Evolutionary conservation across 2,888 invertebrate genomes (phyloP).

Genomic region (Meandrusa payeni): DNA sequence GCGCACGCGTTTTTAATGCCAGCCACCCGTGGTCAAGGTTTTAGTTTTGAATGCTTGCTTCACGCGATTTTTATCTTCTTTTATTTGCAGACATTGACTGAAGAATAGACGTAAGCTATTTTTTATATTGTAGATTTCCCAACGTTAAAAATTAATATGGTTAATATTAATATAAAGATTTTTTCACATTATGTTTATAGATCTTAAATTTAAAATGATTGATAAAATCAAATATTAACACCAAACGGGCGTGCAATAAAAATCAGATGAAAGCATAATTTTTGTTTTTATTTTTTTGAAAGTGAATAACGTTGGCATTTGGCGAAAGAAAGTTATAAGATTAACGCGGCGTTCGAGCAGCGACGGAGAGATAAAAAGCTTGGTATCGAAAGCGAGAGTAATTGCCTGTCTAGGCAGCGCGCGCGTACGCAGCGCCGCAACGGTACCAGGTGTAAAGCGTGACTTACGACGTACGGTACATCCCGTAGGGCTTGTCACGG

Average conservation of each 20-base stretch:
- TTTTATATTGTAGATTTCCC: no score
- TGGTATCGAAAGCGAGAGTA: conserved; percentile 71
- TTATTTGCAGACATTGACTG: conserved; percentile 40
- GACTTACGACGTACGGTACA: conserved; percentile 45
- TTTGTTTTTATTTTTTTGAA: conserved; percentile 8
- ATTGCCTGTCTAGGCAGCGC: conserved; percentile 47
- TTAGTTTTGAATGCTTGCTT: conserved; percentile 61
- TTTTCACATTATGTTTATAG: neutral
- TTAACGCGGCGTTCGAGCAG: conserved; percentile 28
- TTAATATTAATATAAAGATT: neutral
- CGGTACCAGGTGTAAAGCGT: conserved; percentile 57
- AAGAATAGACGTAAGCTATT: conserved; percentile 25
- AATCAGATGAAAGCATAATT: conserved; percentile 5
- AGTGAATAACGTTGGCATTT: conserved; percentile 30
- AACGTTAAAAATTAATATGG: no score
- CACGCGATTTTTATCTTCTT: conserved; percentile 52
- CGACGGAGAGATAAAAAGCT: conserved; percentile 42
- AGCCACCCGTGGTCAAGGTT: conserved; percentile 76
- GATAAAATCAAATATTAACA: conserved; percentile 7
- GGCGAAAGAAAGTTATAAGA: conserved; percentile 36
- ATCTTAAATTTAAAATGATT: neutral
- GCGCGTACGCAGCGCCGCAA: conserved; percentile 40
- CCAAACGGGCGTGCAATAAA: conserved; percentile 4
- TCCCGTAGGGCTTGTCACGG: conserved; percentile 52
- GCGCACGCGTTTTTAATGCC: conserved; percentile 68